Base-by-base conservation (phyloP, 1,140 invertebrate genomes). In the Coelopa frigida region DNA sequence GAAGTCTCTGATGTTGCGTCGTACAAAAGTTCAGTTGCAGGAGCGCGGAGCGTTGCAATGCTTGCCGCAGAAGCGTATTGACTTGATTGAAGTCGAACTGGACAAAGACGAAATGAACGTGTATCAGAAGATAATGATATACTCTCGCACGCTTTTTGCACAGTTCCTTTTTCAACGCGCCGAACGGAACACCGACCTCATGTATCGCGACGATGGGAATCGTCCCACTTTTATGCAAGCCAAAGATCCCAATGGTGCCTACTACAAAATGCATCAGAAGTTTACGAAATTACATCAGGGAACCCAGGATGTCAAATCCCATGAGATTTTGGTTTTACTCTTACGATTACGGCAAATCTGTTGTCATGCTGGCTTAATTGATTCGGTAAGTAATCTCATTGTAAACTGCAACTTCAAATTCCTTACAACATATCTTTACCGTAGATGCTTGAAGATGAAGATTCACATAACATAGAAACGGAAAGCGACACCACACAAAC, bases 271-370 rank as follows among this genome's bases (percentile, higher is more conserved):
- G 74, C 76, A 81, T 50, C 62, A 79, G 57, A 76, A 77, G 55
- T 75, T 81, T 60, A 58, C 77, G n/a, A 72, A 71, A 12, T 50
- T 82, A 43, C 72, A 80, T 51, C 74, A 74, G 56, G 70, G 73
- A 33, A 70, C 72, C 0, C 75, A 75, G 43, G 75, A 79, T 39
- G 76, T 88, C 0, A 82, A 83, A 56, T 72, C 80, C 4, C 80
- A 84, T 61, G 80, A 88, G 59, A 85, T 94, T 59, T 72, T 95
- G 44, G 82, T 90, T 0, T 70, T 93, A 1, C 59, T 95, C 11
- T 63, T 94, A n/a, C 73, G 92, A 15, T 67, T 95, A 38, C 73
- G 91, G 5, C 93, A 95, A 65, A 81, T 90, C 40, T 94, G 91
- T 67, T 87, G 87, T 59, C 90, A 95, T 75, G 83, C 90, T 1